These are phyloP conservation scores for Anoplius nigerrimus DNA, from an alignment of 2,888 invertebrate genomes.

Conservation along the genomic window DNA sequence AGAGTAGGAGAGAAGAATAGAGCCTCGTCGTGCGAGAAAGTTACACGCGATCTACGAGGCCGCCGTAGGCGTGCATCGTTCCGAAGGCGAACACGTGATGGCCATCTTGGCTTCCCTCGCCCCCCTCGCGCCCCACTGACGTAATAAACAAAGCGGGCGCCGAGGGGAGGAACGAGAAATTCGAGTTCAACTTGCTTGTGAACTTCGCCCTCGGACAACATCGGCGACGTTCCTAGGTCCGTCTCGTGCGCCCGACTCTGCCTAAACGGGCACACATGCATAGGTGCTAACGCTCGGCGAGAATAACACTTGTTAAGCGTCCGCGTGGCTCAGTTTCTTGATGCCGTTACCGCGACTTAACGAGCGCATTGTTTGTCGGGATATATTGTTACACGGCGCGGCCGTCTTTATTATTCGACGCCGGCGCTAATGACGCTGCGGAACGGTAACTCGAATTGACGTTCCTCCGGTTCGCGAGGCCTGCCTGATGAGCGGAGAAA, in stretches of 20 bases:
- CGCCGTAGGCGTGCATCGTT: constrained; percentile 11
- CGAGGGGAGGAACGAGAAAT: constrained; percentile 14
- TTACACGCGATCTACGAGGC: constrained; percentile 9
- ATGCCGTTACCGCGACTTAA: too few relatives aligned
- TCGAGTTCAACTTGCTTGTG: constrained; percentile 15
- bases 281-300: too few relatives aligned
- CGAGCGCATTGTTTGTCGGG: too few relatives aligned
- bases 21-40: constrained; percentile 16
- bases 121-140: constrained; percentile 7
- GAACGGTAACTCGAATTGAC: too few relatives aligned
- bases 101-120: constrained; percentile 46
- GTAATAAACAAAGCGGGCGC: constrained; percentile 32
- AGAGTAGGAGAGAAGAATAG: not conserved
- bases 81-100: constrained; percentile 54
- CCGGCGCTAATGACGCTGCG: too few relatives aligned
- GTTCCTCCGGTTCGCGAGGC: too few relatives aligned
- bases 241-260: not conserved
- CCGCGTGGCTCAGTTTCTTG: too few relatives aligned
- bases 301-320: too few relatives aligned
- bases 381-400: too few relatives aligned
- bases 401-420: too few relatives aligned
- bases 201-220: constrained; percentile 12
- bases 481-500: too few relatives aligned
- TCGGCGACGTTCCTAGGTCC: not conserved
- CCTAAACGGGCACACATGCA: too few relatives aligned